Percentiles rank a stretch among this genome's conserved stretches.
These are phyloP conservation scores for Liopterus haemorrhoidalis DNA, from an alignment of 2,888 invertebrate genomes.

Conservation along the genomic window DNA sequence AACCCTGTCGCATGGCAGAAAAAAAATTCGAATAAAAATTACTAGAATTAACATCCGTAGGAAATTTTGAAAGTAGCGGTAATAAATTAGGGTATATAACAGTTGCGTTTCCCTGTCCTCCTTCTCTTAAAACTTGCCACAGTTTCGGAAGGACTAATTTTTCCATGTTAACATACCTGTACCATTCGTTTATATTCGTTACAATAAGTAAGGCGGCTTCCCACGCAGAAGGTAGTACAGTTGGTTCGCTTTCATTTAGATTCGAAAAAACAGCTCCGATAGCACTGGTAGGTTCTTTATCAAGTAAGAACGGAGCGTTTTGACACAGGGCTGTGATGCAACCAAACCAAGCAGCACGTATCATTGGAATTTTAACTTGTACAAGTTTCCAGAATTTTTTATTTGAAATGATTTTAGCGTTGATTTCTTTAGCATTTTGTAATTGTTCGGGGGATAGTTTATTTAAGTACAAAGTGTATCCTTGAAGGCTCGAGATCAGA, in stretches of 20 bases:
- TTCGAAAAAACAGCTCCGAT: slow-evolving; percentile 56
- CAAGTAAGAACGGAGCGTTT: slow-evolving; percentile 51
- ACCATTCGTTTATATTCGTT: slow-evolving; percentile 61
- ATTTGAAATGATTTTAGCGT: slow-evolving; percentile 53
- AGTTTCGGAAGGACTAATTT: slow-evolving; percentile 69
- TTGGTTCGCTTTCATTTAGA: slow-evolving; percentile 64
- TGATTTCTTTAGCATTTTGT: slow-evolving; percentile 49
- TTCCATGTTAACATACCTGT: slow-evolving; percentile 62
- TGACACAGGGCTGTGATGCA: slow-evolving; percentile 58
- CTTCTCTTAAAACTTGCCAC: slow-evolving; percentile 59
- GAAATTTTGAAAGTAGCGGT: slow-evolving; percentile 68
- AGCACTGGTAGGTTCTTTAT: slow-evolving; percentile 51
- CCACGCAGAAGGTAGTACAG: slow-evolving; percentile 66
- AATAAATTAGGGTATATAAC: slow-evolving; percentile 68
- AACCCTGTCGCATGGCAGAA: slow-evolving; percentile 62
- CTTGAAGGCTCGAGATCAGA: slow-evolving; percentile 59
- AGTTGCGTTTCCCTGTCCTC: slow-evolving; percentile 71
- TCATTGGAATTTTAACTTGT: slow-evolving; percentile 49
- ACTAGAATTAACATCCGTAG: slow-evolving; percentile 48
- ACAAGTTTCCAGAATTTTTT: slow-evolving; percentile 68
- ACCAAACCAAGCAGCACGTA: slow-evolving; percentile 63
- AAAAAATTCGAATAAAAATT: slow-evolving; percentile 64
- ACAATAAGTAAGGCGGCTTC: slow-evolving; percentile 62
- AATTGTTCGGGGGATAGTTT: slow-evolving; percentile 50
- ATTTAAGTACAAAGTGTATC: slow-evolving; percentile 57